Evolutionary conservation across 2,113 vertebrate species (phyloP), one percentile per base, ranked within the genome.

Genomic region (Nycticebus coucang): DNA sequence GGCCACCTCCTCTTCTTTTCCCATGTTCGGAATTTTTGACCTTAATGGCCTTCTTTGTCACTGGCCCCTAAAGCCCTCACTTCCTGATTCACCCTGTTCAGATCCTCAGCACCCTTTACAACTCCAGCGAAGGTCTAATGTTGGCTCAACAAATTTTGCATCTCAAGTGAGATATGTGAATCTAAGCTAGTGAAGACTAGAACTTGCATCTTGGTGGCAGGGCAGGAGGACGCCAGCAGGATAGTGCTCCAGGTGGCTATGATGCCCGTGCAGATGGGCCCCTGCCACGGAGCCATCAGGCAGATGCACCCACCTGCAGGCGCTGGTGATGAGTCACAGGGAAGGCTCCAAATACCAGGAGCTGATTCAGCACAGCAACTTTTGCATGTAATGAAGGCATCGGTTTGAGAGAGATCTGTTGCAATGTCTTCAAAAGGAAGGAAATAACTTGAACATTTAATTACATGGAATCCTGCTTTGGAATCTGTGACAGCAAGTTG

Each of bases 41-140:
- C 18, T 72, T 4, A 37, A 12, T 6, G n/a, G 28, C 21, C 3
- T 37, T 35, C 33, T 37, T 19, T 26, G 4, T 78, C 26, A 19
- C 10, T 3, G 1, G 7, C 4, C 1, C 5, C 28, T 12, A 60
- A 62, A 2, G 50, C 22, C 2, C 4, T 79, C 3, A 2, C 18
- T 57, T 66, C 83, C 45, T 78, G 4, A 55, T 24, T 59, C 14
- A 12, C 30, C 3, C 4, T 7, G 7, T 22, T 50, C 11, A 8
- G 33, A 9, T 1, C 50, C 6, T 87, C 6, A 2, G 33, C 18
- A 45, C 10, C 4, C 30, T 12, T n/a, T 3, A 30, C 53, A 55
- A 69, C 2, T 14, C 68, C 22, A 55, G 6, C 10, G 30, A 55
- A 7, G 0, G 68, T 59, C 7, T 77, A 50, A 78, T 11, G 13